Percentiles rank a stretch among this genome's conserved stretches.
Evolutionary conservation across 2,888 invertebrate genomes (phyloP).

Genomic region (Norana najaformis): DNA sequence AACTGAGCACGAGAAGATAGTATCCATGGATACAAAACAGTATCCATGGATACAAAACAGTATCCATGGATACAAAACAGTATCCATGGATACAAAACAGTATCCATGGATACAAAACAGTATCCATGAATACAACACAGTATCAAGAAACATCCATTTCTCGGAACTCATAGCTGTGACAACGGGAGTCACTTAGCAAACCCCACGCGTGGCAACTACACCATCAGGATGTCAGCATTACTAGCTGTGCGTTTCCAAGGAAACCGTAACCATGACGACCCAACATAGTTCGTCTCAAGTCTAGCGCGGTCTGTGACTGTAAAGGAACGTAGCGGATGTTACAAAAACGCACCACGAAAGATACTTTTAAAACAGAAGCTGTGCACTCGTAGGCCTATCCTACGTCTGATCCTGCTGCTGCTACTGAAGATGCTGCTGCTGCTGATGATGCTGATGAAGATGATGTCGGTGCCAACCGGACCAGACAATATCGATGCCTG

Average conservation of each 20-base stretch:
- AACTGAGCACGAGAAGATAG: too few species aligned
- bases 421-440: not conserved
- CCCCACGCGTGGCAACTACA: not conserved
- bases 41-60: too few species aligned
- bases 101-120: not conserved
- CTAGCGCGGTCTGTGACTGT: not conserved
- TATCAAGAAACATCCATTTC: too few species aligned
- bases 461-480: not conserved
- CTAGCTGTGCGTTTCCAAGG: not conserved
- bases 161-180: not conserved
- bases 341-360: constrained; percentile 1
- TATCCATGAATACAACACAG: not conserved
- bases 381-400: not conserved
- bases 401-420: not conserved
- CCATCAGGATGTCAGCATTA: not conserved
- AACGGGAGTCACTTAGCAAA: not conserved
- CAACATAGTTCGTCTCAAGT: too few species aligned
- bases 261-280: not conserved
- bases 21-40: too few species aligned
- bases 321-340: not conserved
- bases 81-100: not conserved
- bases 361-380: not conserved
- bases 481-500: constrained; percentile 91
- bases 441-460: not conserved
- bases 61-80: not conserved